Conservation (phyloP, 2,113 vertebrate genomes). For the Hydrolagus affinis region DNA sequence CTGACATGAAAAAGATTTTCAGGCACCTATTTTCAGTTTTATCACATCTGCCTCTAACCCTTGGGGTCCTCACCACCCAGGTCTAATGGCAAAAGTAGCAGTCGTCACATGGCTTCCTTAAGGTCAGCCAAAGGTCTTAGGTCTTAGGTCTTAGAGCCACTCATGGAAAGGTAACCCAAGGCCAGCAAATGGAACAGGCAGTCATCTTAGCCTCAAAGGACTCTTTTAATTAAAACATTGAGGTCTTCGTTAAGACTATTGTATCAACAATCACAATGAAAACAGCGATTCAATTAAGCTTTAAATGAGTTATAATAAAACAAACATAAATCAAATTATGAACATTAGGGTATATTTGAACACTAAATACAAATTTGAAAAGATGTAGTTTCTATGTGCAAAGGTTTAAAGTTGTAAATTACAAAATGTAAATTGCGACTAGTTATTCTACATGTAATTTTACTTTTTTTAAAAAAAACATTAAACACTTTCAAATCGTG, state of each 20-base stretch:
- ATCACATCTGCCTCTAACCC: conserved; percentile 90
- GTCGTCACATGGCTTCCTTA: conserved; percentile 91
- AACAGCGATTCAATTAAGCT: conserved; percentile 55
- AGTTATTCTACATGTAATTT: conserved; percentile 18
- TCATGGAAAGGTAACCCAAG: conserved; percentile 93
- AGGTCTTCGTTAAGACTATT: conserved; percentile 92
- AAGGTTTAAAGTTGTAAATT: not conserved
- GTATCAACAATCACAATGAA: conserved; percentile 72
- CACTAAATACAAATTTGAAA: conserved; percentile 12
- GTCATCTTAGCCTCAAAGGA: conserved; percentile 86
- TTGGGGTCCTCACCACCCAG: conserved; percentile 91
- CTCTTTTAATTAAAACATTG: conserved; percentile 97
- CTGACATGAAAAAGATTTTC: conserved; percentile 64
- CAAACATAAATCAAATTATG: conserved; percentile 35
- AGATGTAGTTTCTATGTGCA: not conserved
- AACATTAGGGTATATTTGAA: conserved; percentile 21
- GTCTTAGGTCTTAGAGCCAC: conserved; percentile 79
- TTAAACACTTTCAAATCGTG: not conserved
- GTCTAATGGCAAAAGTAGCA: conserved; percentile 80
- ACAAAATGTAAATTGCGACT: not conserved
- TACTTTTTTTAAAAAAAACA: conserved; percentile 10
- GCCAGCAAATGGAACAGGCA: conserved; percentile 92
- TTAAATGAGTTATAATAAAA: conserved; percentile 48
- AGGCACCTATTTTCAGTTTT: conserved; percentile 85
- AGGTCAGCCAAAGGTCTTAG: conserved; percentile 86